A percentile compares a stretch with the other conserved stretches of the same genome.
These are phyloP conservation scores for Urophycis tenuis DNA, from an alignment of 2,797 vertebrate species.

Conservation along the genomic window DNA sequence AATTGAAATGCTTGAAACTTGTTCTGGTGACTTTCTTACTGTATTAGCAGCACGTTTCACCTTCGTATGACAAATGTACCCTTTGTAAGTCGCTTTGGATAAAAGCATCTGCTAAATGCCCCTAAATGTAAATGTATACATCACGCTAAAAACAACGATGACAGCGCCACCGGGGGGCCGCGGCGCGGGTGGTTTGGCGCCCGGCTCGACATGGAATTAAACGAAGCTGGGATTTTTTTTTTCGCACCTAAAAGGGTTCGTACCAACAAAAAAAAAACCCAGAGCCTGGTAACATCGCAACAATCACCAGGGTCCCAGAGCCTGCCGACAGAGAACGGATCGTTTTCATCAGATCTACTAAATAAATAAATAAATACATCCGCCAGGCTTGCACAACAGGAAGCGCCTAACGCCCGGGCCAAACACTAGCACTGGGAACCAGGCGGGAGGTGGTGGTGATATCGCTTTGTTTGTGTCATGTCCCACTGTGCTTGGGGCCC, in stretches of 20 bases:
- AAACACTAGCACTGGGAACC: slow-evolving; percentile 5
- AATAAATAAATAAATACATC: slow-evolving; percentile 14
- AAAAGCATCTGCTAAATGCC: no score
- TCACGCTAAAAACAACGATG: not conserved
- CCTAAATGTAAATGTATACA: no score
- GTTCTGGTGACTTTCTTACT: no score
- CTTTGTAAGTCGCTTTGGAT: no score
- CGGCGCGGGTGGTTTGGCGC: not conserved
- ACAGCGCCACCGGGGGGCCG: not conserved
- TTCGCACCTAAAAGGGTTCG: not conserved
- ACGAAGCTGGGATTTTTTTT: not conserved
- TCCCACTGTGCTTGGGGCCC: not conserved
- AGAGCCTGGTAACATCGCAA: slow-evolving; percentile 22
- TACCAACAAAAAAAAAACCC: slow-evolving; percentile 11
- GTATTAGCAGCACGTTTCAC: no score
- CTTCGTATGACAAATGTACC: no score
- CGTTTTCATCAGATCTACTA: slow-evolving; percentile 25
- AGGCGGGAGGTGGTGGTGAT: not conserved
- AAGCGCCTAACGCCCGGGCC: slow-evolving; percentile 17
- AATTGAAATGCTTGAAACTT: no score
- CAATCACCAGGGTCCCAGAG: slow-evolving; percentile 13
- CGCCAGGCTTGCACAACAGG: slow-evolving; percentile 21
- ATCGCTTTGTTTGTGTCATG: slow-evolving; percentile 23
- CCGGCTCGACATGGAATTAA: not conserved
- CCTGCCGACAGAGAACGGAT: slow-evolving; percentile 22